Evolutionary conservation across 2,113 vertebrate species (phyloP).

Genomic region (Chloebia gouldiae): DNA sequence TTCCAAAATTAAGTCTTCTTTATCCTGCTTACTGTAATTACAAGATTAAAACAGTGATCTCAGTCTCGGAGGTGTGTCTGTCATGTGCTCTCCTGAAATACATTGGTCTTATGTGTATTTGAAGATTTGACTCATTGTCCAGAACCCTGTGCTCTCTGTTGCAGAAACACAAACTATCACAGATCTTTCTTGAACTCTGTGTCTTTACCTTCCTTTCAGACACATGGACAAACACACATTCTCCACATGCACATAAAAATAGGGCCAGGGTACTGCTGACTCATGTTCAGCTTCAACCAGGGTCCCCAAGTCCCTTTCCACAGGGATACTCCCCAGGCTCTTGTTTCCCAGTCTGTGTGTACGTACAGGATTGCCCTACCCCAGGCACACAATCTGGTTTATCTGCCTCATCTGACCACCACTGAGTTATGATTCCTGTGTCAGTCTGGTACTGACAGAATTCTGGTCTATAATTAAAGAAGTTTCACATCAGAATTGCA

Average conservation of each 20-base stretch:
- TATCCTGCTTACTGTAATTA: not conserved
- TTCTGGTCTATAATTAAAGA: not conserved
- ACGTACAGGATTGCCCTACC: not conserved
- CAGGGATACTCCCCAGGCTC: not conserved
- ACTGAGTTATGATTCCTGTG: fast-evolving
- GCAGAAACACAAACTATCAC: not conserved
- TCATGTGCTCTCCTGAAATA: not conserved
- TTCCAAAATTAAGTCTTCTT: not conserved
- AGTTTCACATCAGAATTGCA: not conserved
- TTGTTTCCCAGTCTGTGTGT: not conserved
- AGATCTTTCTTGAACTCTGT: not conserved
- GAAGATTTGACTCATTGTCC: not conserved
- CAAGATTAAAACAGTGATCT: constrained; percentile 3
- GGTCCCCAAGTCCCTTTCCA: not conserved
- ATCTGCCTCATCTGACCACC: not conserved
- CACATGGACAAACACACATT: not conserved
- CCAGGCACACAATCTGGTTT: not conserved
- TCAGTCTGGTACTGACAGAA: not conserved
- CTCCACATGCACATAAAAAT: not conserved
- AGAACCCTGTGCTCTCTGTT: not conserved
- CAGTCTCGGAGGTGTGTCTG: not conserved
- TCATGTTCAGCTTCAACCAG: fast-evolving
- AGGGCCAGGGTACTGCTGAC: not conserved
- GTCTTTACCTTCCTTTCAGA: not conserved
- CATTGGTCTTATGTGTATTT: not conserved